Percentiles rank a stretch among this genome's conserved stretches.
phyloP scores from a whole-genome alignment of 1,140 invertebrate genomes.

The Drosophila burlai region DNA sequence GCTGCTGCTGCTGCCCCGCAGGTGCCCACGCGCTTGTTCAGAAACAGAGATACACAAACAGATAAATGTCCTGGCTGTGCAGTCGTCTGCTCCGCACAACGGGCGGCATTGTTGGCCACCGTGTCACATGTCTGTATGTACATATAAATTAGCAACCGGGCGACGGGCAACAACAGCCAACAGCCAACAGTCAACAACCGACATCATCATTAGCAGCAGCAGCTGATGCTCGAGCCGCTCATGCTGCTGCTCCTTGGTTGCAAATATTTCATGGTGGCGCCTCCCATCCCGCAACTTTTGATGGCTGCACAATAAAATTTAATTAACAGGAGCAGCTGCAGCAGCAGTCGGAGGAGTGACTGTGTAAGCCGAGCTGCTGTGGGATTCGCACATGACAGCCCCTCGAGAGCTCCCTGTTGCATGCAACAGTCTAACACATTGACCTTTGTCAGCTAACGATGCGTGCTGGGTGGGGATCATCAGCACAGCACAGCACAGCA shows the following conservation, averaged over 20 bases:
- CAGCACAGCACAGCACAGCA: constrained; percentile 1
- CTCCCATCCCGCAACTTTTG: constrained; percentile 49
- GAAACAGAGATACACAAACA: constrained; percentile 40
- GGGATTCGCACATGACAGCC: constrained; percentile 27
- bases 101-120: constrained; percentile 46
- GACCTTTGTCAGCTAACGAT: constrained; percentile 57
- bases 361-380: constrained; percentile 22
- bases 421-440: constrained; percentile 50
- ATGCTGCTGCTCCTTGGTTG: constrained; percentile 10
- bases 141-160: constrained; percentile 68
- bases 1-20: constrained; percentile 20
- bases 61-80: constrained; percentile 60
- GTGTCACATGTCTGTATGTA: constrained; percentile 49
- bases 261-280: constrained; percentile 39
- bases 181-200: constrained; percentile 34
- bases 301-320: constrained; percentile 69
- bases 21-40: constrained; percentile 28
- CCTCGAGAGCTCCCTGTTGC: constrained; percentile 40
- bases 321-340: constrained; percentile 59
- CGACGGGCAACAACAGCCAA: constrained; percentile 29
- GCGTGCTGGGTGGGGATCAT: constrained; percentile 10
- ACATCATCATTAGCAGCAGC: constrained; percentile 55
- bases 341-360: constrained; percentile 4
- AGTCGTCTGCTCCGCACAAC: constrained; percentile 45
- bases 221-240: constrained; percentile 24